Evolutionary conservation across 2,113 vertebrate genomes (phyloP), one percentile per base, ranked within the genome.

Genomic region (Zosterops japonicus): DNA sequence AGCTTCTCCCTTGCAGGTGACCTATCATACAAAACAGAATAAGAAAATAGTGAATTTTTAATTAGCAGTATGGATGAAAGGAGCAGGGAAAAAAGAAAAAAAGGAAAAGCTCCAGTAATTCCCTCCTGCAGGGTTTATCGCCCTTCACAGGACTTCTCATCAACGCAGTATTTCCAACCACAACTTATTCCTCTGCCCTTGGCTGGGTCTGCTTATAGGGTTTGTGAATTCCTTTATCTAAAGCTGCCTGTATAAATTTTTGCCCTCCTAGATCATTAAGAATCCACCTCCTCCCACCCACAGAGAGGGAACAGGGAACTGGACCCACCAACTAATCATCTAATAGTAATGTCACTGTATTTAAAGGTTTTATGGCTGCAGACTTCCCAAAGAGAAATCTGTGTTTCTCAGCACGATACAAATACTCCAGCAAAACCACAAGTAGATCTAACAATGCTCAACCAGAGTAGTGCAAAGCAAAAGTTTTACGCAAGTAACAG

Each of bases 41-140:
- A 52, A 68, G 29, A 46, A 82, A 39, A 44, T 0, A 15, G 11
- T 3, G 0, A 10, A 16, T 27, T 69, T 80, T 82, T 59, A 64
- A 33, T 70, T 33, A 74, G 41, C 14, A 23, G 18, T 13, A 70
- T 8, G 9, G 13, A 22, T 6, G 9, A 46, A 47, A 55, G 18
- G 6, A 25, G 2, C 11, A 1, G 6, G 2, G 1, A 11, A 10
- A 50, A n/a, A 36, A 28, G 44, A 46, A 7, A 21, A 33, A 21
- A 24, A 8, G 2, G 6, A 3, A 12, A 12, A 50, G 39, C 35
- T 6, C 6, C 5, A 39, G 25, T 41, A 35, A 90, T 42, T 31
- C 18, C n/a, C 7, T 52, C 19, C 84, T 49, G 14, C 5, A 63
- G 18, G 18, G 16, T n/a, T 68, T 68, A 59, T 42, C 0, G 0